Base-by-base conservation (phyloP, 2,113 vertebrate species). In the Cervus canadensis region DNA sequence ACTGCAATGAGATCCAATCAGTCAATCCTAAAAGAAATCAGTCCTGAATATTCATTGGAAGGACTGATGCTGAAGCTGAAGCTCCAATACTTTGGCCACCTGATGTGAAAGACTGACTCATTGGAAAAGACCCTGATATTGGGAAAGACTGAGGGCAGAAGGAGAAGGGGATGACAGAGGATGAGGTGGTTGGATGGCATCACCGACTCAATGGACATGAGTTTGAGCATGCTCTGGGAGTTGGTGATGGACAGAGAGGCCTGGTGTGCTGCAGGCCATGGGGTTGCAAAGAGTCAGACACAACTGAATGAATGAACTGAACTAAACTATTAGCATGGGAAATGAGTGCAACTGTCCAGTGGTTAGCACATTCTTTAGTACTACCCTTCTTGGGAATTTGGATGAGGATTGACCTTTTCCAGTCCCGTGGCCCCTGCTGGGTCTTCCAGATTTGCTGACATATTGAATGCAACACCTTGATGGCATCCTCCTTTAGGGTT, bases 391-490 rank as follows among this genome's bases (percentile, higher is more conserved):
- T 71, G n/a, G n/a, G 5, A 71, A 71, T 6, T 40, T 36, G 19
- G 67, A 71, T 40, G 19, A 23, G n/a, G 67, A 40, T 10, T 40
- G n/a, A 71, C 19, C 10, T 71, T 71, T 71, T 71, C n/a, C 5
- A 71, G n/a, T 23, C n/a, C n/a, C 1, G 1, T 0, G 2, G n/a
- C n/a, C 67, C 36, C n/a, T 40, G 67, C 19, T 40, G 2, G n/a
- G n/a, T 40, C 67, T 23, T 23, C 67, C 67, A 71, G 67, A 71
- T 23, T 71, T 71, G 19, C n/a, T 71, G 67, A 40, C 9, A 71
- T 40, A 40, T 23, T 71, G n/a, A 71, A 40, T 23, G 10, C 19
- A 71, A 40, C 67, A 23, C 67, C 19, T 40, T 40, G n/a, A 71
- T 71, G 5, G n/a, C n/a, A 71, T 71, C 19, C n/a, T 71, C 10